Evolutionary conservation across 2,113 vertebrate genomes (phyloP), one percentile per base, ranked within the genome.

Genomic region (Pardalotus punctatus): DNA sequence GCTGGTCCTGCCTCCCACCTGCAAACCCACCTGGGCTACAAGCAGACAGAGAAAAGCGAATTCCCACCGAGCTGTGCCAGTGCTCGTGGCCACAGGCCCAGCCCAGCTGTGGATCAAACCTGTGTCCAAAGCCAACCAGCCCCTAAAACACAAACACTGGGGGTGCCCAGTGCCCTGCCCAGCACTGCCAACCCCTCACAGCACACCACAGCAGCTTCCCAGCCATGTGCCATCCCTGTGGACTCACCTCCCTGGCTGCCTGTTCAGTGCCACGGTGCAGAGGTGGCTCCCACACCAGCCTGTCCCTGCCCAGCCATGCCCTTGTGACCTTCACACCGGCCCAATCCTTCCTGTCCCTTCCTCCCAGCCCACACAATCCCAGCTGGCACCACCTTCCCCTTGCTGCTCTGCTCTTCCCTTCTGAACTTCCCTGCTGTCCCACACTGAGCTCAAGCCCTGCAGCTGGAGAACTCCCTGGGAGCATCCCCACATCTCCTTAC

Each of bases 21-120:
- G 28, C 81, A 81, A 28, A 20, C 38, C 3, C 5, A 38, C 19
- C 3, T 36, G 71, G 70, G 53, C 66, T 23, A 14, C 61, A 31
- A 3, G 17, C 29, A 36, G 38, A 7, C 38, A 14, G 22, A 24
- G 61, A 67, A 69, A 43, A 84, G 35, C 14, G 1, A 60, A 74
- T 36, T 66, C 53, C 57, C 24, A 11, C 1, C 5, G 0, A 25
- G n/a, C 4, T 27, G 15, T 4, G 9, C 29, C 56, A 19, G 50
- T 8, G 66, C 43, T 58, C 10, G 0, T 22, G 45, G 9, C 3
- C 54, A 3, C 56, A n/a, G 61, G 5, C 7, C 25, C 0, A 6
- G 38, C 62, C 47, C 18, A 29, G 35, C 36, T 3, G 0, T 24
- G 43, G 12, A 6, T 40, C 54, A 36, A 64, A 74, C 18, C 45